Percentiles rank a stretch among this genome's conserved stretches.
phyloP scores from a whole-genome alignment of 2,888 invertebrate species.

The Lithophane semibrunnea region DNA sequence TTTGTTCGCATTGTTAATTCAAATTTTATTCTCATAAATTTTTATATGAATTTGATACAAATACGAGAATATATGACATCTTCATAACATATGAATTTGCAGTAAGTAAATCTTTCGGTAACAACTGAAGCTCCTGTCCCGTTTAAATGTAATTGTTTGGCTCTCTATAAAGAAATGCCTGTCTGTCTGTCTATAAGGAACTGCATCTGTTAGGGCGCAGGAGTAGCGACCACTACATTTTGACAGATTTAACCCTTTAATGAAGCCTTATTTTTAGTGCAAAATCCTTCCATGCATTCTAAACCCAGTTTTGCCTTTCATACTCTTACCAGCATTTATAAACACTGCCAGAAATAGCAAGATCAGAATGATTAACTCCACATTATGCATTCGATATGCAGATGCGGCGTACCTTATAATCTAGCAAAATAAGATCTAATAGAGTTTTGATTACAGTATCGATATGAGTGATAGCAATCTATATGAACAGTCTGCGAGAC shows the following conservation, averaged over 20 bases:
- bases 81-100: no score
- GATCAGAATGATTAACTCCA: slow-evolving; percentile 6
- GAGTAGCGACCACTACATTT: neutral
- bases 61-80: no score
- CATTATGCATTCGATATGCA: slow-evolving; percentile 46
- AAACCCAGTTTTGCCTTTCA: slow-evolving; percentile 4
- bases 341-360: slow-evolving; percentile 22
- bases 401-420: slow-evolving; percentile 24
- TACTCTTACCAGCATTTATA: slow-evolving; percentile 3
- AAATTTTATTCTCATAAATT: slow-evolving; percentile 10
- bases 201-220: neutral
- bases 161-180: neutral
- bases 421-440: slow-evolving; percentile 42
- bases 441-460: slow-evolving; percentile 31
- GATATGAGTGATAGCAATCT: slow-evolving; percentile 43
- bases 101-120: neutral
- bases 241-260: neutral
- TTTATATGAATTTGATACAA: neutral
- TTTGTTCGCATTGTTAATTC: slow-evolving; percentile 23
- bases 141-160: neutral
- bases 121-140: neutral
- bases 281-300: neutral
- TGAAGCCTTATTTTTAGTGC: neutral
- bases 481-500: slow-evolving; percentile 43
- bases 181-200: neutral